These are phyloP conservation scores for Furcifer pardalis DNA, from an alignment of 2,797 vertebrate genomes.

Conservation along the genomic window DNA sequence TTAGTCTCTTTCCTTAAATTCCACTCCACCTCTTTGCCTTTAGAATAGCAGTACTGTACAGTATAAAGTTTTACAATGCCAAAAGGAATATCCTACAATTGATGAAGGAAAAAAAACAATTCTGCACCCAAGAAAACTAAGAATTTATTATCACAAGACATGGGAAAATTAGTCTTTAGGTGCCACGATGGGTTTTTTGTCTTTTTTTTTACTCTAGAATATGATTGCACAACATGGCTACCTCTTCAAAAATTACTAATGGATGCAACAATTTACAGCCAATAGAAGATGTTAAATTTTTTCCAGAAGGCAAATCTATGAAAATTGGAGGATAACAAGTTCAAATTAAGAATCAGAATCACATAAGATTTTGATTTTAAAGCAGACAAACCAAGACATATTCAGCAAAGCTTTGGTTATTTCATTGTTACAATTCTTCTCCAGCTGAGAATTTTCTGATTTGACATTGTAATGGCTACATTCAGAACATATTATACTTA, in stretches of 20 bases:
- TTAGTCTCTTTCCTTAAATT: background rate
- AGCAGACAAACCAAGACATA: background rate
- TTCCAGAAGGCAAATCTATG: no score
- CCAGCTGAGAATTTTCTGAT: background rate
- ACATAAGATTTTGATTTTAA: background rate
- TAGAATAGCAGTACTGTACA: conserved; percentile 7
- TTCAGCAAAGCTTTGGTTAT: no score
- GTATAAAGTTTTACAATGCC: conserved; percentile 27
- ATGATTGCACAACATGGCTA: background rate
- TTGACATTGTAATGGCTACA: background rate
- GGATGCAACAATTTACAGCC: no score
- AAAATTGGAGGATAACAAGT: no score
- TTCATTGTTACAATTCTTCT: background rate
- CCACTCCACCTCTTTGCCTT: conserved; percentile 11
- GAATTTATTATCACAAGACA: background rate
- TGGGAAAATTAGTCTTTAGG: no score
- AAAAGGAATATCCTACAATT: background rate
- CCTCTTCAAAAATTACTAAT: background rate
- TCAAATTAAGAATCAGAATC: no score
- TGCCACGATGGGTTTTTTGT: no score
- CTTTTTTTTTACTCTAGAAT: background rate
- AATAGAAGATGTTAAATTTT: no score
- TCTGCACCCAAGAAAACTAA: background rate
- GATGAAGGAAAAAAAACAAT: background rate
- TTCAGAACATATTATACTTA: background rate